Evolutionary conservation across 2,888 invertebrate species (phyloP).

Genomic region (Ectemnius cavifrons): DNA sequence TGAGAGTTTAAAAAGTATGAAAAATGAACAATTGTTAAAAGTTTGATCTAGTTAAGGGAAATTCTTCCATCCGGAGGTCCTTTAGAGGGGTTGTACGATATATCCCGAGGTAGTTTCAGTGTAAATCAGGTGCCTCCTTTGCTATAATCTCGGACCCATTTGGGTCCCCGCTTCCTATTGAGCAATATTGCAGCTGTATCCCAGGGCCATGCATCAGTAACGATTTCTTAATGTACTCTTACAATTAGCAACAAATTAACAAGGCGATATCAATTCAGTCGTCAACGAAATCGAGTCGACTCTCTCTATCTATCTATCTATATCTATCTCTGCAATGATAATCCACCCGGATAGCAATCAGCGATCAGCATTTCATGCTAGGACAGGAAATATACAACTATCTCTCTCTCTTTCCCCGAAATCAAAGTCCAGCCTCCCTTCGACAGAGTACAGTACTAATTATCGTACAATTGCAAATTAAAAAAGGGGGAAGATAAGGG

Average conservation of each 20-base stretch:
- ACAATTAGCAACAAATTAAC: constrained; percentile 70
- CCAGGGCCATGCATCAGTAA: constrained; percentile 68
- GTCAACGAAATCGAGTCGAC: constrained; percentile 55
- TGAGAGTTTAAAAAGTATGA: too few species aligned
- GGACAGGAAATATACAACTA: constrained; percentile 47
- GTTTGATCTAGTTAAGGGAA: too few species aligned
- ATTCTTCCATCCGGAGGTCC: background rate
- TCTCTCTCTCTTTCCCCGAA: constrained; percentile 7
- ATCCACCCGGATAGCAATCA: constrained; percentile 31
- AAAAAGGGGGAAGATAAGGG: constrained; percentile 11
- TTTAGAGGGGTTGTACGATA: background rate
- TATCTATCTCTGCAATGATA: constrained; percentile 12
- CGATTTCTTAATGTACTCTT: constrained; percentile 58
- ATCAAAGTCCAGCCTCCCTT: background rate
- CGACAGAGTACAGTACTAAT: constrained; percentile 28
- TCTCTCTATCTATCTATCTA: constrained; percentile 11
- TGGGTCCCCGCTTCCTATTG: constrained; percentile 50
- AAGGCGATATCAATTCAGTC: constrained; percentile 63
- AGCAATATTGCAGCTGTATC: constrained; percentile 75
- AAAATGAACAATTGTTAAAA: too few species aligned
- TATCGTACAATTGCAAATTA: constrained; percentile 49
- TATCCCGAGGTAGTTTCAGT: constrained; percentile 27
- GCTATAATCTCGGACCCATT: constrained; percentile 37
- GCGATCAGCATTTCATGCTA: constrained; percentile 54
- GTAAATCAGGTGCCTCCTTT: constrained; percentile 57